Evolutionary conservation across 2,888 invertebrate genomes (phyloP).

Genomic region (Phragmatobia fuliginosa): DNA sequence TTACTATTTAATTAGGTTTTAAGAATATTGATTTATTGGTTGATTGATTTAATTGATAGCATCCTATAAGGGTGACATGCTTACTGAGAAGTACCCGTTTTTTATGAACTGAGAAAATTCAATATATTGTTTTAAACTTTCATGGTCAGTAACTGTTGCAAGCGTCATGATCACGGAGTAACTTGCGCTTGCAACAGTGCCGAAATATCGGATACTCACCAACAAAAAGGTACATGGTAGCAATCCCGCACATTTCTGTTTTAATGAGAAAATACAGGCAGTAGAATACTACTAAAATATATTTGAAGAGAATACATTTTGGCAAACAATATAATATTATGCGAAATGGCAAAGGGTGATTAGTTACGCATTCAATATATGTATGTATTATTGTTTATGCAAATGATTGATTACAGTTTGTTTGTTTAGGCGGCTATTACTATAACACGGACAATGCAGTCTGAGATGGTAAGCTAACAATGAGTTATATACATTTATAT

Average conservation of each 20-base stretch:
- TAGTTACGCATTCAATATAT: slow-evolving; percentile 53
- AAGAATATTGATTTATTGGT: too few relatives aligned
- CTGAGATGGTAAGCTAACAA: slow-evolving; percentile 39
- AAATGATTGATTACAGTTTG: slow-evolving; percentile 66
- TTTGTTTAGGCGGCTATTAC: slow-evolving; percentile 62
- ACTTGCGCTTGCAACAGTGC: too few relatives aligned
- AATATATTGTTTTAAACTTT: too few relatives aligned
- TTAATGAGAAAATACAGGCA: too few relatives aligned
- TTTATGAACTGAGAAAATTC: neutral
- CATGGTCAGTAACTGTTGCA: too few relatives aligned
- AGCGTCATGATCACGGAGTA: too few relatives aligned
- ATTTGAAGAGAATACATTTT: neutral
- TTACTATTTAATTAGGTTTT: too few relatives aligned
- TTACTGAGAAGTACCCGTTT: neutral
- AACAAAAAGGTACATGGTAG: too few relatives aligned
- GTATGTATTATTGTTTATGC: slow-evolving; percentile 71
- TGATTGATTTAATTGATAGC: neutral
- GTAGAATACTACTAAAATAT: neutral
- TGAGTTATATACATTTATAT: slow-evolving; percentile 38
- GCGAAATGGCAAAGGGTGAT: slow-evolving; percentile 55
- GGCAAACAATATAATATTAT: slow-evolving; percentile 22
- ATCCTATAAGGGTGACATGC: neutral
- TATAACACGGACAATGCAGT: slow-evolving; percentile 39
- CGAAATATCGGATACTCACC: too few relatives aligned
- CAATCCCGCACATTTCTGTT: too few relatives aligned